Evolutionary conservation across 2,113 vertebrate species (phyloP).

Genomic region (Chaetodon auriga): DNA sequence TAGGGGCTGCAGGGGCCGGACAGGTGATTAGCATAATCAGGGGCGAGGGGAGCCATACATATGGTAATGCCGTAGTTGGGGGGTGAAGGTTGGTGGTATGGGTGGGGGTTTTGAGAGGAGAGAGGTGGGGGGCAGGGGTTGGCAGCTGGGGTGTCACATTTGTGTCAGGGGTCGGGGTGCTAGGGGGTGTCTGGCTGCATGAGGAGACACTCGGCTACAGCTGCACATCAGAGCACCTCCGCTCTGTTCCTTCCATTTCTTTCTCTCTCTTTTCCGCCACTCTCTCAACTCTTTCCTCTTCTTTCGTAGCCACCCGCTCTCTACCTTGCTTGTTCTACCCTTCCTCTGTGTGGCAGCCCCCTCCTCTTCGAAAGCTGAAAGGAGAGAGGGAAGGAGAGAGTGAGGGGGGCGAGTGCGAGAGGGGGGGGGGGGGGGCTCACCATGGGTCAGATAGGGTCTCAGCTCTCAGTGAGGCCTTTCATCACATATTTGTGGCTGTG

Average conservation of each 20-base stretch:
- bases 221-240: conserved; percentile 91
- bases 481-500: conserved; percentile 72
- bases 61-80: conserved; percentile 96
- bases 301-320: background rate
- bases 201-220: conserved; percentile 92
- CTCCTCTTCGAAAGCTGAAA: conserved; percentile 51
- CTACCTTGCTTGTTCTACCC: conserved; percentile 82
- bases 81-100: conserved; percentile 84
- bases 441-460: conserved; percentile 77
- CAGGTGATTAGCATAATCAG: conserved; percentile 99
- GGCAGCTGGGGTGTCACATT: conserved; percentile 99
- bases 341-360: conserved; percentile 82
- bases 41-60: conserved; percentile 96
- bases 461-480: conserved; percentile 78
- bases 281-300: conserved; percentile 2
- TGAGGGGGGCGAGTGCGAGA: background rate
- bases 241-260: conserved; percentile 80
- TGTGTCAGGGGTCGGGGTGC: conserved; percentile 93
- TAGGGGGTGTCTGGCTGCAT: conserved; percentile 77
- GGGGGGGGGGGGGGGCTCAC: conserved; percentile 47
- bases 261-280: conserved; percentile 15
- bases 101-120: conserved; percentile 88
- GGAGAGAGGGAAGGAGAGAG: conserved; percentile 35
- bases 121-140: conserved; percentile 89
- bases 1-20: conserved; percentile 93